A percentile compares a stretch with the other conserved stretches of the same genome.
Conservation (phyloP, 2,888 invertebrate genomes). For the Cantharis rufa region DNA sequence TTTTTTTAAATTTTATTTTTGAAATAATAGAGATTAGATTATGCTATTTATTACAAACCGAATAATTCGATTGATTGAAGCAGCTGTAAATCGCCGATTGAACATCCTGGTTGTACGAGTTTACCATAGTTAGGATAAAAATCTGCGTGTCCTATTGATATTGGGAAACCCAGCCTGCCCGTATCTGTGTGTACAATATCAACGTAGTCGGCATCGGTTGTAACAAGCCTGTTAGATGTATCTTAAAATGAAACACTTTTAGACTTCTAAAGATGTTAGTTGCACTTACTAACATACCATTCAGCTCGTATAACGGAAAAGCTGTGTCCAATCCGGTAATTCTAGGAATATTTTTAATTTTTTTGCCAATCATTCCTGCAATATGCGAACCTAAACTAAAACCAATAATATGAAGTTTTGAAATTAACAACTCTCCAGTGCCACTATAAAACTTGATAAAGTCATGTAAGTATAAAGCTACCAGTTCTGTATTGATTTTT, state of each 20-base stretch:
- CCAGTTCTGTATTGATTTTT: conserved; percentile 70
- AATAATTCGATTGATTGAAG: background rate
- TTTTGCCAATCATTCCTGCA: conserved; percentile 76
- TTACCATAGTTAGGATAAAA: conserved; percentile 64
- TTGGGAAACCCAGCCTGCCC: conserved; percentile 62
- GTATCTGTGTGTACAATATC: conserved; percentile 67
- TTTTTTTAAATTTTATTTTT: no score
- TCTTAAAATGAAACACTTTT: background rate
- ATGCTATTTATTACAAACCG: background rate
- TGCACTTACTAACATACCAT: background rate
- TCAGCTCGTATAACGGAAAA: conserved; percentile 68
- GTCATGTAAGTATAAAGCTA: conserved; percentile 67
- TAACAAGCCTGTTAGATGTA: background rate
- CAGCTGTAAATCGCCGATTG: conserved; percentile 35
- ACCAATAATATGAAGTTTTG: conserved; percentile 69
- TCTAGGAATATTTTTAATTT: conserved; percentile 45
- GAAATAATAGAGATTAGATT: no score
- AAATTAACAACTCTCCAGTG: conserved; percentile 61
- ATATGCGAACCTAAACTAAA: conserved; percentile 76
- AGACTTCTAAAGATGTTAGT: background rate
- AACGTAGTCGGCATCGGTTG: conserved; percentile 62
- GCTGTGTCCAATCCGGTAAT: conserved; percentile 73
- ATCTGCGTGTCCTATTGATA: conserved; percentile 63
- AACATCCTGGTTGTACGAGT: conserved; percentile 51
- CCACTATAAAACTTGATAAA: conserved; percentile 68